phyloP scores from a whole-genome alignment of 2,797 vertebrate genomes.

The Pachyuromys duprasi region DNA sequence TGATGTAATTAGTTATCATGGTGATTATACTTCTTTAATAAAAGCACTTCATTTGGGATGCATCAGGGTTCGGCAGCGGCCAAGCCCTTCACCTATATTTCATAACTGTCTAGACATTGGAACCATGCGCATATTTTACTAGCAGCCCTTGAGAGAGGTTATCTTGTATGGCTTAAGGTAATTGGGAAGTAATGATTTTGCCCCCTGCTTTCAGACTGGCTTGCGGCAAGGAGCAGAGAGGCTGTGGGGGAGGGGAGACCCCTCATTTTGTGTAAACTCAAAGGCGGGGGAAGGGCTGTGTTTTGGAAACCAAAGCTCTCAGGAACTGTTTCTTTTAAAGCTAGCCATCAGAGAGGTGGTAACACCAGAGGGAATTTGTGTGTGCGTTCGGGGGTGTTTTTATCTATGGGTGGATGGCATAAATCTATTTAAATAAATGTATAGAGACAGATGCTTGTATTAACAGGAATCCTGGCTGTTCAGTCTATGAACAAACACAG shows the following conservation, averaged over 20 bases:
- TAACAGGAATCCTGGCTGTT: constrained; percentile 43
- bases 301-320: constrained; percentile 80
- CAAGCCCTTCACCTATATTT: constrained; percentile 84
- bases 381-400: constrained; percentile 66
- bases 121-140: constrained; percentile 84
- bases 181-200: constrained; percentile 89
- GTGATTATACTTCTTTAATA: constrained; percentile 89
- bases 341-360: constrained; percentile 70
- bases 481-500: constrained; percentile 40
- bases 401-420: constrained; percentile 69
- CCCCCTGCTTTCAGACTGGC: constrained; percentile 82
- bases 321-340: constrained; percentile 74
- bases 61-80: constrained; percentile 80
- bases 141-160: constrained; percentile 85
- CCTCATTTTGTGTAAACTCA: constrained; percentile 77
- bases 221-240: constrained; percentile 71
- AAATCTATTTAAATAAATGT: constrained; percentile 79
- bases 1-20: constrained; percentile 89
- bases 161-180: constrained; percentile 85
- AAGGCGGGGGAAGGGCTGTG: constrained; percentile 64
- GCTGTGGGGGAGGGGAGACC: constrained; percentile 60
- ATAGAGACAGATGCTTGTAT: constrained; percentile 69
- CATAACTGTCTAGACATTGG: constrained; percentile 86
- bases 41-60: constrained; percentile 88
- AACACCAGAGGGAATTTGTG: constrained; percentile 61